These are phyloP conservation scores for Diadema setosum DNA, from an alignment of 35 echinoderm and acorn worm genomes.

Conservation along the genomic window DNA sequence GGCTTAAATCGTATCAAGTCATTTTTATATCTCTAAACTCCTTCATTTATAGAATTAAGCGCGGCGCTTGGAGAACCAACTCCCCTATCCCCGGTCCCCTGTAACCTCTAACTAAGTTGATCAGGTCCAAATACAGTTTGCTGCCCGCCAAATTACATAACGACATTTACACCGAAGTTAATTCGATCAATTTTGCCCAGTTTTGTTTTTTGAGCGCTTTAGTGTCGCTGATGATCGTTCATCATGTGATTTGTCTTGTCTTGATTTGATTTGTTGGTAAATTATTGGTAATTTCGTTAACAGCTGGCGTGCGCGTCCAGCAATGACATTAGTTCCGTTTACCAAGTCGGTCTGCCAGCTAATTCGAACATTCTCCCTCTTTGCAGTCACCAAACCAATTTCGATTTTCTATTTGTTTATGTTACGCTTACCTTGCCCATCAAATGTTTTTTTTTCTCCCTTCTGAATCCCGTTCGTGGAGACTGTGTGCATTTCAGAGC, in stretches of 20 bases:
- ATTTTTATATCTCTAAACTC: neutral
- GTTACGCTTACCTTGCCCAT: neutral
- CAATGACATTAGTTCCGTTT: slow-evolving; percentile 70
- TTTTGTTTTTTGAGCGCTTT: slow-evolving; percentile 99
- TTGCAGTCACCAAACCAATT: neutral
- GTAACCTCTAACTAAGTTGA: neutral
- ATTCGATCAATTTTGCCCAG: slow-evolving; percentile 90
- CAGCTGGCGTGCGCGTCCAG: slow-evolving; percentile 5
- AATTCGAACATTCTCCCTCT: neutral
- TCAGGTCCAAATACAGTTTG: slow-evolving; percentile 44
- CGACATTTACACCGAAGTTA: slow-evolving; percentile 59
- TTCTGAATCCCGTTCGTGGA: too few relatives aligned
- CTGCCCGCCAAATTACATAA: slow-evolving; percentile 48
- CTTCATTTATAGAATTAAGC: neutral
- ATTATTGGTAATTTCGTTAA: slow-evolving; percentile 98
- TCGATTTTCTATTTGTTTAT: slow-evolving; percentile 6
- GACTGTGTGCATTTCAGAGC: too few relatives aligned
- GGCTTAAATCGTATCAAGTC: neutral
- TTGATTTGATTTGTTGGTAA: slow-evolving; percentile 88
- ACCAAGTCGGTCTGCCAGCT: neutral
- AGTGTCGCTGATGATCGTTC: slow-evolving; percentile 93
- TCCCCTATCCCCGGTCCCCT: neutral
- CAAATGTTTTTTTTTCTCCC: too few relatives aligned
- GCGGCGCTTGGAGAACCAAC: neutral
- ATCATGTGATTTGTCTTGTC: slow-evolving; percentile 93